These are phyloP conservation scores for Chauna torquata DNA, from an alignment of 2,113 vertebrate species.

Conservation along the genomic window DNA sequence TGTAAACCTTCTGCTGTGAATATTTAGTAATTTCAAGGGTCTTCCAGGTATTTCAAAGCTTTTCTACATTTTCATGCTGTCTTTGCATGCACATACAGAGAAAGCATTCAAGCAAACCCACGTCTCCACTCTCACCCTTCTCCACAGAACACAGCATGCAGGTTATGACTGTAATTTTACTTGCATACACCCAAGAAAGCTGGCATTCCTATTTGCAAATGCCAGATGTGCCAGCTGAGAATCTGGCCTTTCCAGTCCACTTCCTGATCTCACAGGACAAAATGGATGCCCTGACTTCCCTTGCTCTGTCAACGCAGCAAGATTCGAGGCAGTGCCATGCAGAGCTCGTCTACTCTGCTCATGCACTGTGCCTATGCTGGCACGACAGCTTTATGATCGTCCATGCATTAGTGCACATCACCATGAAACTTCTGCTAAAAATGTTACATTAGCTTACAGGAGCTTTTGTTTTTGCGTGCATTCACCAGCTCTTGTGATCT, in stretches of 20 bases:
- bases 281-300: neutral
- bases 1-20: neutral
- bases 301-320: accelerated
- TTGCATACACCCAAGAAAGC: neutral
- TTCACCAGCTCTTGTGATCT: neutral
- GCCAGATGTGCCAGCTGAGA: neutral
- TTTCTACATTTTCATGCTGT: neutral
- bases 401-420: neutral
- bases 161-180: neutral
- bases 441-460: neutral
- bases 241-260: neutral
- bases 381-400: neutral
- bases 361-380: neutral
- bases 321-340: neutral
- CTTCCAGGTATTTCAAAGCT: neutral
- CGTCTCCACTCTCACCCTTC: neutral
- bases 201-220: neutral
- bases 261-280: neutral
- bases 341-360: neutral
- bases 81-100: neutral
- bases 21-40: neutral
- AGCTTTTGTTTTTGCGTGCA: neutral
- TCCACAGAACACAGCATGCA: neutral
- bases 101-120: neutral
- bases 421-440: neutral